Evolutionary conservation across 2,113 vertebrate species (phyloP).

Genomic region (Syngnathus floridae): DNA sequence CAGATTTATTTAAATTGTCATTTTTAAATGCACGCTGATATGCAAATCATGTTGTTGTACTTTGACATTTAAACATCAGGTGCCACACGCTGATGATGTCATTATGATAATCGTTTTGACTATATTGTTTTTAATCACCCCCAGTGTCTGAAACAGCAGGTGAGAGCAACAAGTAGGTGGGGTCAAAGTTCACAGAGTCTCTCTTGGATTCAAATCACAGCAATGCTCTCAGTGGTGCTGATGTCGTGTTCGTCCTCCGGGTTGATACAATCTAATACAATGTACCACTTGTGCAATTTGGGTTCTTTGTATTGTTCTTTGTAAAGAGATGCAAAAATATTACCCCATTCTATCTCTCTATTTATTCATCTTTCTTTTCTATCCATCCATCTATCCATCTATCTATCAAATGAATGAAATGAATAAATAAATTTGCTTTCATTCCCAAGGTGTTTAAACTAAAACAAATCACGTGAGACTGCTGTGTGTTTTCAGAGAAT

Average conservation of each 20-base stretch:
- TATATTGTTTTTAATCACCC: conserved; percentile 25
- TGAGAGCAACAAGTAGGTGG: conserved; percentile 11
- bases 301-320: background rate
- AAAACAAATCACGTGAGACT: background rate
- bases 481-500: conserved; percentile 11
- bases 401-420: background rate
- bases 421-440: background rate
- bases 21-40: background rate
- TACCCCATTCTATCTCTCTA: background rate
- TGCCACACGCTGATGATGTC: conserved; percentile 11
- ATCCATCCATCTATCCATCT: background rate
- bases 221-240: conserved; percentile 10
- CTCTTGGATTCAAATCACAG: conserved; percentile 38
- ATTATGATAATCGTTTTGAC: conserved; percentile 25
- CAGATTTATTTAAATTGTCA: background rate
- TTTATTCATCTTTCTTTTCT: background rate
- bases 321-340: background rate
- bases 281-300: background rate
- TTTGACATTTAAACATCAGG: conserved; percentile 17
- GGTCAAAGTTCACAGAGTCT: conserved; percentile 35
- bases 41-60: conserved; percentile 4
- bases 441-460: background rate
- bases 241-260: background rate
- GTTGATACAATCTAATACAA: no score
- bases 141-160: conserved; percentile 27